phyloP scores from a whole-genome alignment of 2,888 invertebrate species.

The Empis livida region DNA sequence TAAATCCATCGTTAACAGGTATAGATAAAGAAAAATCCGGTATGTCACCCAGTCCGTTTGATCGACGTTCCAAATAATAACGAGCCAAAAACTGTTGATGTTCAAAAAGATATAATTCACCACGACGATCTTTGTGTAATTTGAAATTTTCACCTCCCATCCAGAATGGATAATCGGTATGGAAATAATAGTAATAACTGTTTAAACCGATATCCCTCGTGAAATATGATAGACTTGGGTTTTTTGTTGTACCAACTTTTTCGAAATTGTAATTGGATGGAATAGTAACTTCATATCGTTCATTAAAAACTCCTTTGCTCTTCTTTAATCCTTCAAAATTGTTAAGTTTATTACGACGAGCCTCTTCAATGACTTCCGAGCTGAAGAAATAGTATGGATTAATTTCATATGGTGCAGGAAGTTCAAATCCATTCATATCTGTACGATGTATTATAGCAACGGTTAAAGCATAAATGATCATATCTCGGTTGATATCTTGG shows the following conservation, averaged over 20 bases:
- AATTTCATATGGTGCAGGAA: conserved; percentile 51
- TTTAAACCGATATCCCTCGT: conserved; percentile 58
- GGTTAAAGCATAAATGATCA: conserved; percentile 45
- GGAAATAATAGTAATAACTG: conserved; percentile 51
- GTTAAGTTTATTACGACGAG: conserved; percentile 3
- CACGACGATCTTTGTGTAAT: conserved; percentile 43
- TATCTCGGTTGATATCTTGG: conserved; percentile 39
- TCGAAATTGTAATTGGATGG: conserved; percentile 47
- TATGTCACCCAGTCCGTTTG: conserved; percentile 49
- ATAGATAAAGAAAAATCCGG: conserved; percentile 42
- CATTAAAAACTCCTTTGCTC: conserved; percentile 6
- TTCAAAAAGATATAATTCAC: conserved; percentile 50
- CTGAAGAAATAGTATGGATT: conserved; percentile 49
- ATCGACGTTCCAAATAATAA: conserved; percentile 55
- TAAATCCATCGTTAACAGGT: conserved; percentile 40
- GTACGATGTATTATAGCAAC: conserved; percentile 44
- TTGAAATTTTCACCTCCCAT: conserved; percentile 41
- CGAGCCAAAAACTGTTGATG: conserved; percentile 55
- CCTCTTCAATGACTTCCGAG: conserved; percentile 38
- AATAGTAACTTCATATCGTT: conserved; percentile 25
- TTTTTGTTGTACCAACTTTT: too few species aligned
- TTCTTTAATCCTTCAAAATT: conserved; percentile 7
- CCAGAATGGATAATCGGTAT: conserved; percentile 50
- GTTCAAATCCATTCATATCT: conserved; percentile 40
- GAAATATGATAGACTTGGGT: conserved; percentile 55